Evolutionary conservation across 2,888 invertebrate species (phyloP).

Genomic region (Brachylomia viminalis): DNA sequence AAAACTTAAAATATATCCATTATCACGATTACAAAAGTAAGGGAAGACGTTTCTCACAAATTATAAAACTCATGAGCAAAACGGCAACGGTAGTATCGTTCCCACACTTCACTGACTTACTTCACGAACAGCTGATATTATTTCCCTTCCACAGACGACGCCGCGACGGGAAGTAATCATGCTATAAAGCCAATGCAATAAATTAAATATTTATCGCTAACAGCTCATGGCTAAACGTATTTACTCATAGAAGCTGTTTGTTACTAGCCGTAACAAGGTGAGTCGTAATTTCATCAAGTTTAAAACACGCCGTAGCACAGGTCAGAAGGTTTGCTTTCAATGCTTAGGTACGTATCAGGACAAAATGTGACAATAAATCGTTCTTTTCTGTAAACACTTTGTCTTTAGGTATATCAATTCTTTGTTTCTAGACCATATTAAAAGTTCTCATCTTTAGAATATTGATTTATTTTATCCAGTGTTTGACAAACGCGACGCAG

Average conservation of each 20-base stretch:
- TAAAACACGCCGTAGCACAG: neutral
- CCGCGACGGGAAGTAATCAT: constrained; percentile 43
- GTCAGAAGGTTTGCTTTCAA: constrained; percentile 14
- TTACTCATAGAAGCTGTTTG: constrained; percentile 49
- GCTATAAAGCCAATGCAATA: constrained; percentile 42
- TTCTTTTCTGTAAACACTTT: neutral
- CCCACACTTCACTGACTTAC: constrained; percentile 10
- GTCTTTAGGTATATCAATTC: neutral
- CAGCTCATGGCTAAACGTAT: constrained; percentile 57
- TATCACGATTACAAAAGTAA: neutral
- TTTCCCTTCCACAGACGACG: neutral
- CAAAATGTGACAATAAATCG: neutral
- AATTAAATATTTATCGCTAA: constrained; percentile 53
- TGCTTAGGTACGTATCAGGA: neutral
- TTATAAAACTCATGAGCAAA: neutral
- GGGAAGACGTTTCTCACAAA: neutral
- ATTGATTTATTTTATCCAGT: neutral
- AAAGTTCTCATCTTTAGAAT: neutral
- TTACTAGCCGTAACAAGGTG: constrained; percentile 43
- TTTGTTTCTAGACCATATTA: neutral
- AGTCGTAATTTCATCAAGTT: constrained; percentile 50
- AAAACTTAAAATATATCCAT: too few relatives aligned
- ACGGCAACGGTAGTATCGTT: neutral
- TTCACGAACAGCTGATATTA: constrained; percentile 6
- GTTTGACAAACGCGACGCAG: neutral